A percentile compares a stretch with the other conserved stretches of the same genome.
Conservation (phyloP, 2,888 invertebrate genomes). For the Epinotia demarniana region DNA sequence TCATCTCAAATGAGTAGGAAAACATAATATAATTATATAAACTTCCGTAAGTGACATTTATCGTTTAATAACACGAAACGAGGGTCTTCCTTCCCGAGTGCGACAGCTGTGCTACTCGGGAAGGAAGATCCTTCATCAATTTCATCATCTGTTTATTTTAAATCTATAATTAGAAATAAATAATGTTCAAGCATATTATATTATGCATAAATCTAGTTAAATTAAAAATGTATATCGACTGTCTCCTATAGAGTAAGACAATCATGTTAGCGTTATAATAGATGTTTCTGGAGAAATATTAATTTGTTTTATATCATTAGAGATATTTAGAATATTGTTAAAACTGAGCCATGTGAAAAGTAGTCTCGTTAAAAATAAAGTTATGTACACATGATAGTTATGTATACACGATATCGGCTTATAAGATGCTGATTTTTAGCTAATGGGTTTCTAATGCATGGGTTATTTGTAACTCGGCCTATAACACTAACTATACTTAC, state of each 20-base stretch:
- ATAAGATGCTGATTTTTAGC: constrained; percentile 3
- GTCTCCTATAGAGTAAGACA: constrained; percentile 29
- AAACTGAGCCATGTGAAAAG: constrained; percentile 21
- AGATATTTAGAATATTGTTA: constrained; percentile 23
- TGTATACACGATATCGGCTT: neutral
- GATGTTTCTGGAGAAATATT: constrained; percentile 16
- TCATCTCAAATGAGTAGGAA: neutral
- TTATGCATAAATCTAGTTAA: neutral
- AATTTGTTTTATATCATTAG: constrained; percentile 24
- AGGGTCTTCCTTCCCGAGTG: neutral
- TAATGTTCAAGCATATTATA: neutral
- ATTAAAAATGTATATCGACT: constrained; percentile 22
- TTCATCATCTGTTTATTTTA: constrained; percentile 1
- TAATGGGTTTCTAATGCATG: constrained; percentile 3
- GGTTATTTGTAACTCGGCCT: constrained; percentile 32
- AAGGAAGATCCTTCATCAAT: too few relatives aligned
- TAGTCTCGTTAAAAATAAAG: neutral
- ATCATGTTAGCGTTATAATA: constrained; percentile 33
- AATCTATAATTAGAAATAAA: constrained; percentile 12
- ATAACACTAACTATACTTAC: constrained; percentile 30
- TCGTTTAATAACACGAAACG: neutral
- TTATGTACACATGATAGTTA: neutral
- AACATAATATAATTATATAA: neutral
- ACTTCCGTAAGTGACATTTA: neutral
- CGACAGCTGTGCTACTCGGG: too few relatives aligned